Percentiles rank a stretch among this genome's conserved stretches.
phyloP scores from a whole-genome alignment of 1,140 invertebrate species.

The Diachasma alloeum region DNA sequence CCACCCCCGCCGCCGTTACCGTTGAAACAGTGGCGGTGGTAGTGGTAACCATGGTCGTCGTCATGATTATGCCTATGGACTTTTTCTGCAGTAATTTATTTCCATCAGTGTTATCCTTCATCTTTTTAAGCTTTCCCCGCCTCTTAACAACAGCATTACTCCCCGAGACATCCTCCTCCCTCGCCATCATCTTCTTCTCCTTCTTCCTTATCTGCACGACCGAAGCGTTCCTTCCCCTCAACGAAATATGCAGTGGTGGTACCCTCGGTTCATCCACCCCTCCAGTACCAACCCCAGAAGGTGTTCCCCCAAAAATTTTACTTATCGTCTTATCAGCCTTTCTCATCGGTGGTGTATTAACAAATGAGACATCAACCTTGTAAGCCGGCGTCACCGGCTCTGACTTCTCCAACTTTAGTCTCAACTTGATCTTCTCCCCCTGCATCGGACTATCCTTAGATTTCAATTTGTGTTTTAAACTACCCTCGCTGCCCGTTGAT shows the following conservation, averaged over 20 bases:
- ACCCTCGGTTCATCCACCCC: constrained; percentile 78
- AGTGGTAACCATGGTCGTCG: constrained; percentile 15
- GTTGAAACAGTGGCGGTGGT: not conserved
- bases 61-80: constrained; percentile 59
- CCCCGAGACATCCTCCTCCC: constrained; percentile 59
- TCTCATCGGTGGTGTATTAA: constrained; percentile 65
- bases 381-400: constrained; percentile 80
- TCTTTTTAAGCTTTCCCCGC: constrained; percentile 61
- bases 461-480: constrained; percentile 62
- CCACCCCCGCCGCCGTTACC: constrained; percentile 33
- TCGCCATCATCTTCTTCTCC: constrained; percentile 69
- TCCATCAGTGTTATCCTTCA: constrained; percentile 59
- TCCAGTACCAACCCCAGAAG: constrained; percentile 32
- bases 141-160: constrained; percentile 41
- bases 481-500: constrained; percentile 67
- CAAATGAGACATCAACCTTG: constrained; percentile 82
- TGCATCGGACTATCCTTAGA: constrained; percentile 58
- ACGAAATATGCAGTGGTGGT: constrained; percentile 87
- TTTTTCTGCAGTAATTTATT: constrained; percentile 62
- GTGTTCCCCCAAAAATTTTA: constrained; percentile 47
- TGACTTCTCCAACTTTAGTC: constrained; percentile 83
- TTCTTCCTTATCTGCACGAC: constrained; percentile 85
- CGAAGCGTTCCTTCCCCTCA: constrained; percentile 85
- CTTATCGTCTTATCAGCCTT: constrained; percentile 64
- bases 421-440: constrained; percentile 83